Conservation (phyloP, 2,797 vertebrate genomes). For the Anguilla marmorata region DNA sequence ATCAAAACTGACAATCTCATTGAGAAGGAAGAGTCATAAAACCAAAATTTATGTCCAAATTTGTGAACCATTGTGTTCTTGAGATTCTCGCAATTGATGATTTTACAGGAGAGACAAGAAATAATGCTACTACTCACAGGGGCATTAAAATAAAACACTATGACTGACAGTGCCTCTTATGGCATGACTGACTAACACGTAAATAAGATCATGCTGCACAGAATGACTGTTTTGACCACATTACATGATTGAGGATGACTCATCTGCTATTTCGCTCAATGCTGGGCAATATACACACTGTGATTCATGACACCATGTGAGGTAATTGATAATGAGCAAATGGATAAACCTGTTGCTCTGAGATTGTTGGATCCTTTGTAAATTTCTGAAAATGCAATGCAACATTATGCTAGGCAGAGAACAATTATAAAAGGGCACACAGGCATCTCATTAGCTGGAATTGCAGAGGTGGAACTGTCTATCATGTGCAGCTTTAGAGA, state of each 20-base stretch:
- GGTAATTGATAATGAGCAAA: background rate
- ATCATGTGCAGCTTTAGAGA: background rate
- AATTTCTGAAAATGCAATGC: background rate
- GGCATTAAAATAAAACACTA: background rate
- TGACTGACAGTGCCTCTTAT: background rate
- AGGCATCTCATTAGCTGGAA: background rate
- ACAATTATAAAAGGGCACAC: background rate
- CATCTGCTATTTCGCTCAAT: background rate
- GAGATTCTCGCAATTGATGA: too few relatives aligned
- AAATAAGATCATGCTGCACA: background rate
- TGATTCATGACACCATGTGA: background rate
- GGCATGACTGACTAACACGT: background rate
- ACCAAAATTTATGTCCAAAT: too few relatives aligned
- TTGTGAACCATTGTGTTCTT: too few relatives aligned
- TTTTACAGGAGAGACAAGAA: too few relatives aligned
- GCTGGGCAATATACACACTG: background rate
- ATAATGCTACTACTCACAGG: background rate
- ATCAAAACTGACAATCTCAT: too few relatives aligned
- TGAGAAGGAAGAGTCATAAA: too few relatives aligned
- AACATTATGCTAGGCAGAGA: background rate
- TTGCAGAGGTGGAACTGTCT: background rate
- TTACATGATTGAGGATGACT: background rate
- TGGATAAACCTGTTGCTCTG: background rate
- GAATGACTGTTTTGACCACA: background rate
- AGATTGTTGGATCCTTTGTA: background rate